Evolutionary conservation across 2,797 vertebrate genomes (phyloP).

Genomic region (Clangula hyemalis): DNA sequence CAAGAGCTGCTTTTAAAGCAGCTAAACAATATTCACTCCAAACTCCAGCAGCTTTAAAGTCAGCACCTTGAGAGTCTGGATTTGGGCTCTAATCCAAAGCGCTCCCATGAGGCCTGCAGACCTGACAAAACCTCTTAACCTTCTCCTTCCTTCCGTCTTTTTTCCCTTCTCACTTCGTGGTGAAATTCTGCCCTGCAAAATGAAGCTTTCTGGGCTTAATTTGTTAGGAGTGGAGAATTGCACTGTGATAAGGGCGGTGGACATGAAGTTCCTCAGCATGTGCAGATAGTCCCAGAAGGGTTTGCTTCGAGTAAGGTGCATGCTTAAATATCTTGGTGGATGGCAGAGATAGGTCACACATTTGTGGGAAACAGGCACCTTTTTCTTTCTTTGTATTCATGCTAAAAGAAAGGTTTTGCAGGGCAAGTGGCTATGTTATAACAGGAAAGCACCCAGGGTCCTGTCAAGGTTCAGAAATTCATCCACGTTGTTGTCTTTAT

Average conservation of each 20-base stretch:
- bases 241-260: neutral
- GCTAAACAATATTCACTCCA: neutral
- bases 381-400: neutral
- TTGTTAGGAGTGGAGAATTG: neutral
- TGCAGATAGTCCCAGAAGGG: neutral
- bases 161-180: neutral
- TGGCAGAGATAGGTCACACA: neutral
- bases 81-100: neutral
- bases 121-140: neutral
- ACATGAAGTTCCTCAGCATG: neutral
- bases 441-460: neutral
- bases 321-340: neutral
- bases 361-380: neutral
- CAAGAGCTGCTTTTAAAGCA: neutral
- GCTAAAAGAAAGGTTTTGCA: neutral
- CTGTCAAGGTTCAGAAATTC: neutral
- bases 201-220: neutral
- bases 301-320: neutral
- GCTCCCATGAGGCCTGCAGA: neutral
- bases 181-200: accelerated
- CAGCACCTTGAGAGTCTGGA: neutral
- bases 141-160: neutral
- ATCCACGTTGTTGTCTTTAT: neutral
- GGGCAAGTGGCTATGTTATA: neutral
- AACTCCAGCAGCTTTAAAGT: neutral